Base-by-base conservation (phyloP, 2,113 vertebrate genomes). In the Bambusicola thoracicus region DNA sequence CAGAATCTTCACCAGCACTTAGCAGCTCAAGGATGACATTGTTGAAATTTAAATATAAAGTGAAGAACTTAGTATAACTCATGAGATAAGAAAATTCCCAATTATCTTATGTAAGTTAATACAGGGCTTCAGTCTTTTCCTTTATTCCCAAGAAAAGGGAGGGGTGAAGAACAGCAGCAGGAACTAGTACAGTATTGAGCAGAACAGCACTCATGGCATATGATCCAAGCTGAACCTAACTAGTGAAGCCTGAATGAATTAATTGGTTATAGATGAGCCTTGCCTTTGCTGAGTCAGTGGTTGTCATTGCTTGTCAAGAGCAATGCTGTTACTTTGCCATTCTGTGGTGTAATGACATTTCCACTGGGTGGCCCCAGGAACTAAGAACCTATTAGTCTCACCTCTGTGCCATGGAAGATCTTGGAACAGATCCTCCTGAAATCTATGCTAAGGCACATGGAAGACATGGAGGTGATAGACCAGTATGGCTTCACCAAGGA, bases 271-370 rank as follows among this genome's bases (percentile, higher is more conserved):
- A 21, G 53, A 32, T 41, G 62, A 41, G 34, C 70, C 48, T 90
- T 92, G 56, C 49, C 43, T 92, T 70, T 94, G 86, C 92, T 96
- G 94, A 94, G 72, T 96, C 90, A 76, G 36, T 86, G 46, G 1
- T 79, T 90, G 51, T 46, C 75, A 72, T 66, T 83, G n/a, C 53
- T n/a, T 85, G 61, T 36, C 25, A 29, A 53, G 78, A 56, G 67
- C 32, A 16, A 70, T 81, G 14, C 67, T 25, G 13, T 92, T 65
- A 41, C 73, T 63, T 59, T 78, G 55, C 51, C 44, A 20, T 29
- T 77, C 63, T 21, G 20, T 21, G 24, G 72, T 66, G 55, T 72
- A 63, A 1, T 74, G 68, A 61, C 69, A 48, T 88, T 77, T 79
- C 17, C 8, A 34, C 15, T 43, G 79, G 7, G 30, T 53, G 51